Evolutionary conservation across 2,888 invertebrate species (phyloP), one percentile per base, ranked within the genome.

Genomic region (Meiosimyza platycephala): DNA sequence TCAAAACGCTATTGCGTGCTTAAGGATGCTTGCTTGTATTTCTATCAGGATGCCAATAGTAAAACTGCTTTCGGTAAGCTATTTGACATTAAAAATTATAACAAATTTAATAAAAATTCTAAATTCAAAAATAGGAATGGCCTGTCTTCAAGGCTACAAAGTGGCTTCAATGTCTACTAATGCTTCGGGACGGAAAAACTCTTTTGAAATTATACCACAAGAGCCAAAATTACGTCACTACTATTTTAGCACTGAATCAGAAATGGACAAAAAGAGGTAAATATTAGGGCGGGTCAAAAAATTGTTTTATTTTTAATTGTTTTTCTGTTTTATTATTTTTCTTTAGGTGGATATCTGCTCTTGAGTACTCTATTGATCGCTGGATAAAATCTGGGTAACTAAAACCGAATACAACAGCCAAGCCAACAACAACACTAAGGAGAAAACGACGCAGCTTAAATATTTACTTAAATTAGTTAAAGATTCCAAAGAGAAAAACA

Each of bases 21-120:
- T 62, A 98, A 97, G 87, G 97, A 97, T 86, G 98, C 97, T 59
- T 96, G 96, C 80, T 90, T 98, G 33, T 98, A 96, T 88, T 96
- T 97, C 88, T 98, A 96, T 88, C 93, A 93, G 79, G 96, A 96
- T 85, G 93, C 93, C 5, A 94, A 93, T 84, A 93, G 96, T 80
- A 94, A 94, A 85, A 93, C 90, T 84, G 96, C 97, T 77, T 93
- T 96, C 86, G 97, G 97, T 95, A 88, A 89, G 59, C 4, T 9
- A 54, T 59, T 40, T 52, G 28, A 1, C n/a, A 51, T 73, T 63
- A 28, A 48, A 22, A 40, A 48, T 64, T 63, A 18, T 51, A 47
- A 33, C 11, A 48, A 47, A 54, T 6, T 66, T 51, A 52, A n/a
- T 48, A 16, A 28, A 55, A 9, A 13, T 57, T 16, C 16, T 48